Evolutionary conservation across 2,888 invertebrate species (phyloP).

Genomic region (Sinotaia quadrata): DNA sequence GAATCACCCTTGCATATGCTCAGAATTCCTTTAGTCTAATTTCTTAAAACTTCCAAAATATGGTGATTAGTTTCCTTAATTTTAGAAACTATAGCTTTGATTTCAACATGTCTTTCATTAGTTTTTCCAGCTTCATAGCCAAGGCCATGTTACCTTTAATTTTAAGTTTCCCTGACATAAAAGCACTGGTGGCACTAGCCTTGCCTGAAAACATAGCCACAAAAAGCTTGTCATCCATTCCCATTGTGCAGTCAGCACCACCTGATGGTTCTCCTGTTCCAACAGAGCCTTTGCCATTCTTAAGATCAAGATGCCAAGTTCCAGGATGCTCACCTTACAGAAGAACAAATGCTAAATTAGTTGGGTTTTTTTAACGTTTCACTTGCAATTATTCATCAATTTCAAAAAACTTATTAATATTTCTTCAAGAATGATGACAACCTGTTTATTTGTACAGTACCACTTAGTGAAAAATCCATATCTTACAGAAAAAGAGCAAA

Average conservation of each 20-base stretch:
- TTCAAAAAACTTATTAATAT: neutral
- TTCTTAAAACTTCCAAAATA: too few relatives aligned
- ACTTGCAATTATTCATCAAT: neutral
- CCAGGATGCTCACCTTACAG: constrained; percentile 79
- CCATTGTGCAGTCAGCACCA: constrained; percentile 84
- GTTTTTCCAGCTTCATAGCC: constrained; percentile 90
- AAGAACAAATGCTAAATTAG: too few relatives aligned
- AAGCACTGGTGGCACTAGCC: constrained; percentile 91
- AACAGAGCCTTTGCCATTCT: constrained; percentile 85
- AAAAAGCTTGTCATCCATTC: constrained; percentile 81
- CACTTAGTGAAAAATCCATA: too few relatives aligned
- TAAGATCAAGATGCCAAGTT: constrained; percentile 89
- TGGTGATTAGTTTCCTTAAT: too few relatives aligned
- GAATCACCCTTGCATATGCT: too few relatives aligned
- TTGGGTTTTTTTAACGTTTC: neutral
- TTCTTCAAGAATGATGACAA: neutral
- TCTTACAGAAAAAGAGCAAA: too few relatives aligned
- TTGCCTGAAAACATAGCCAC: constrained; percentile 79
- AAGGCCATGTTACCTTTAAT: constrained; percentile 92
- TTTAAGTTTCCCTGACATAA: constrained; percentile 96
- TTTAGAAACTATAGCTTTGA: constrained; percentile 35
- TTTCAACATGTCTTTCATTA: constrained; percentile 51
- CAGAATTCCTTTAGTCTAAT: too few relatives aligned
- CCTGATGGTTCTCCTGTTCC: constrained; percentile 83
- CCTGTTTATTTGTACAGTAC: too few relatives aligned